phyloP scores from a whole-genome alignment of 2,113 vertebrate genomes.

The Xyliphius kryptos region DNA sequence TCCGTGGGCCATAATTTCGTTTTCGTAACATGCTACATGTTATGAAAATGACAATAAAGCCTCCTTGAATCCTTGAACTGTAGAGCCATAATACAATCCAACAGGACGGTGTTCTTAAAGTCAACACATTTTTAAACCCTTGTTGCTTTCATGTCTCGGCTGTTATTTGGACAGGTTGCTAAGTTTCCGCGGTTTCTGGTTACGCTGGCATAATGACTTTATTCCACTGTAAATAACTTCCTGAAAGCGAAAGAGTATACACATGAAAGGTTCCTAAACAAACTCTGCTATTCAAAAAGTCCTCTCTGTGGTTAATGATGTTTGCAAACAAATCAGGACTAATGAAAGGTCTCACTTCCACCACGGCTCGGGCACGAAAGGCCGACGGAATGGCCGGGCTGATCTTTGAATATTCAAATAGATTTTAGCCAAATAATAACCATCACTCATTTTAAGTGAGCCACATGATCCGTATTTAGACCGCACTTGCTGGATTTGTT shows the following conservation, averaged over 20 bases:
- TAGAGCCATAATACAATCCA: too few species aligned
- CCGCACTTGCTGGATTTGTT: not conserved
- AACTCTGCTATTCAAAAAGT: not conserved
- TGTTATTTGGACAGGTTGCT: too few species aligned
- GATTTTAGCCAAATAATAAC: slow-evolving; percentile 24
- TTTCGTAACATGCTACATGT: too few species aligned
- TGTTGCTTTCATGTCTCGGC: too few species aligned
- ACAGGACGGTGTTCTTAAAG: too few species aligned
- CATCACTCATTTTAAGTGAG: slow-evolving; percentile 15
- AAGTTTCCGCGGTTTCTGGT: too few species aligned
- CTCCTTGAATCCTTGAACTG: too few species aligned
- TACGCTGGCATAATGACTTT: too few species aligned
- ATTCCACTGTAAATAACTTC: not conserved
- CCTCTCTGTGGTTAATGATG: slow-evolving; percentile 23
- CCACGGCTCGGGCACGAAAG: too few species aligned
- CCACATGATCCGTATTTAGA: not conserved
- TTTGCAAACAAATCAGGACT: slow-evolving; percentile 24
- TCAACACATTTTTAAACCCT: too few species aligned
- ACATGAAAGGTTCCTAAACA: slow-evolving; percentile 1
- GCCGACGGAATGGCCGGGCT: not conserved
- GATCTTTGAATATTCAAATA: slow-evolving; percentile 32
- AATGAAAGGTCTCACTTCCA: slow-evolving; percentile 9
- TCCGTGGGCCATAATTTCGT: too few species aligned
- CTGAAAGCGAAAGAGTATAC: not conserved
- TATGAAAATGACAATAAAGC: too few species aligned